Evolutionary conservation across 2,888 invertebrate genomes (phyloP).

Genomic region (Drosophila diplacantha): DNA sequence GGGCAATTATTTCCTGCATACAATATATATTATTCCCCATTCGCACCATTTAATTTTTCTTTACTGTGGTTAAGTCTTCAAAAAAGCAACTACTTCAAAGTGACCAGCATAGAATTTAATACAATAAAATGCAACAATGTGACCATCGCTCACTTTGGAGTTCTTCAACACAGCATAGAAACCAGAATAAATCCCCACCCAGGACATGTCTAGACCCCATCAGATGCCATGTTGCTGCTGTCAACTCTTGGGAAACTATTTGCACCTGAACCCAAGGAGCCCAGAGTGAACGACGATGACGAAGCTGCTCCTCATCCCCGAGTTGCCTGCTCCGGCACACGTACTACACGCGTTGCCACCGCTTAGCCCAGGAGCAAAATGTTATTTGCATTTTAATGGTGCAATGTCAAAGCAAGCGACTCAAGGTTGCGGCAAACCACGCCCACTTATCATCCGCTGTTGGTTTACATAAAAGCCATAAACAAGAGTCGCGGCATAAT

Average conservation of each 20-base stretch:
- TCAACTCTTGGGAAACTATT: slow-evolving; percentile 21
- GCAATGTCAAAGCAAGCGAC: slow-evolving; percentile 21
- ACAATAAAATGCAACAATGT: neutral
- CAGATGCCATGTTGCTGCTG: slow-evolving; percentile 13
- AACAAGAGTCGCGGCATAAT: slow-evolving; percentile 24
- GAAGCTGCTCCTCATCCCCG: slow-evolving; percentile 1
- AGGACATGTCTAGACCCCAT: slow-evolving; percentile 1
- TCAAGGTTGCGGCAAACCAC: slow-evolving; percentile 8
- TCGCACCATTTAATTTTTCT: neutral
- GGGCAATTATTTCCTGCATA: neutral
- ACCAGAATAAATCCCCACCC: neutral
- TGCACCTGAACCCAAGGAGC: slow-evolving; percentile 8
- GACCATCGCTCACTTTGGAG: too few species aligned
- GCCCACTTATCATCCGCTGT: slow-evolving; percentile 21
- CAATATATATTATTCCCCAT: neutral
- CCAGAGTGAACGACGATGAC: neutral
- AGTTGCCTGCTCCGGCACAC: slow-evolving; percentile 13
- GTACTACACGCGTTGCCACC: slow-evolving; percentile 28
- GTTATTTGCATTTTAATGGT: slow-evolving; percentile 59
- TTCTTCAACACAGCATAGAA: too few species aligned
- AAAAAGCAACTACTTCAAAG: neutral
- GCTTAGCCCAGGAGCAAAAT: slow-evolving; percentile 24
- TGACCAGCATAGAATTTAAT: slow-evolving; percentile 3
- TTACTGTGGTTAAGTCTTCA: neutral
- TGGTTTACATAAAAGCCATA: slow-evolving; percentile 10